These are phyloP conservation scores for Daphoenositta chrysoptera DNA, from an alignment of 2,113 vertebrate species.

Conservation along the genomic window DNA sequence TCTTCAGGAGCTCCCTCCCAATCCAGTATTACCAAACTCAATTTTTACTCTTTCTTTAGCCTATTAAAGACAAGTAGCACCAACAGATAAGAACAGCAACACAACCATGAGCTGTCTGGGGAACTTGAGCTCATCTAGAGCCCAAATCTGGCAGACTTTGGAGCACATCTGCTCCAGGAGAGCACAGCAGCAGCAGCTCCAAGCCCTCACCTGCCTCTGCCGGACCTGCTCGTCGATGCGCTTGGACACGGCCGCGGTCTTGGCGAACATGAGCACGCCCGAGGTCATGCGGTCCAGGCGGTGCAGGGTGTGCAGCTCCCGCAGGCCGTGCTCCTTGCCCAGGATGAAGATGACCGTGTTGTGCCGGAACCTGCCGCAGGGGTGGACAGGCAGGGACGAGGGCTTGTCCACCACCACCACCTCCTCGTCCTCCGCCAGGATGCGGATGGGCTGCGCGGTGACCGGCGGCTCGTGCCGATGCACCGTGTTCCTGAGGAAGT, in stretches of 20 bases:
- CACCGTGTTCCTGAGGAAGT: constrained; percentile 88
- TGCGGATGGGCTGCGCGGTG: constrained; percentile 75
- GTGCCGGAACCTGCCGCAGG: constrained; percentile 93
- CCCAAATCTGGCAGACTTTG: not conserved
- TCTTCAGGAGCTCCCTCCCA: not conserved
- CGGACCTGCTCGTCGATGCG: constrained; percentile 92
- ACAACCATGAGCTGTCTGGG: rapidly evolving
- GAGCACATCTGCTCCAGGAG: not conserved
- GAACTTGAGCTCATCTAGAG: not conserved
- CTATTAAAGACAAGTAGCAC: rapidly evolving
- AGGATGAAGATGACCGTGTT: constrained; percentile 97
- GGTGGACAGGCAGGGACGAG: constrained; percentile 92
- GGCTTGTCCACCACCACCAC: constrained; percentile 95
- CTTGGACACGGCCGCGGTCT: constrained; percentile 83
- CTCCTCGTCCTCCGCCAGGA: constrained; percentile 85
- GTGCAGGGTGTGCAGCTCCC: constrained; percentile 89
- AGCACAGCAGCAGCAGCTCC: not conserved
- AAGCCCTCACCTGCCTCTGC: constrained; percentile 83
- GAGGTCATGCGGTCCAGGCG: constrained; percentile 94
- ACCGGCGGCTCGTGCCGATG: constrained; percentile 97
- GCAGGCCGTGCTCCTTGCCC: constrained; percentile 88
- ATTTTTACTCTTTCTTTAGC: not conserved
- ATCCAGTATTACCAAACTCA: not conserved
- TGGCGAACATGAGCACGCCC: constrained; percentile 93
- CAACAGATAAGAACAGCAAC: not conserved